Evolutionary conservation across 2,113 vertebrate species (phyloP), one percentile per base, ranked within the genome.

Genomic region (Alces alces): DNA sequence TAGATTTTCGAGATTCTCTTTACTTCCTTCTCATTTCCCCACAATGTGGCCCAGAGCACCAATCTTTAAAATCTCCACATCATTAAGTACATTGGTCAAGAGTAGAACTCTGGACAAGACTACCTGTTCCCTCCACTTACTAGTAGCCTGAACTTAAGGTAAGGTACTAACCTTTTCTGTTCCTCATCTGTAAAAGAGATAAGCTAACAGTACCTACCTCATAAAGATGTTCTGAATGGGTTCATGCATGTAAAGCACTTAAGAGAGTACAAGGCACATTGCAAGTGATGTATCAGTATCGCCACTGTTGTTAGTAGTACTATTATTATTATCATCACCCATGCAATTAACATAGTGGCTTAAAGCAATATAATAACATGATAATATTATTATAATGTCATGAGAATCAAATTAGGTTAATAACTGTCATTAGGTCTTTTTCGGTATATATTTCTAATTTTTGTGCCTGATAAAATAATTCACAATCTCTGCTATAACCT

Each of bases 341-440:
- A 58, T 79, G 36, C 92, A 91, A 5, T 57, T 88, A 98, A 19
- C 39, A 52, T 30, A 9, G 73, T 91, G 88, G 30, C n/a, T 97
- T 91, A 86, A 50, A 97, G 61, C 83, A 95, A 89, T 94, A 83
- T 95, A 95, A 52, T 89, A 93, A 92, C 14, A 82, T 50, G 78
- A 43, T 91, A 93, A 96, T 95, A 43, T 95, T 89, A 87, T 43
- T 61, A 50, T 87, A 92, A 89, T 83, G 86, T 84, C 73, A 76
- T 66, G 86, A 97, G 66, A 95, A 64, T 54, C 82, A 58, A 95
- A 27, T 52, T 97, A 93, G 85, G 86, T 96, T 94, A 97, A 47
- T 89, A 89, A 96, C 54, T 97, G 76, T 96, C 89, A 92, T 97
- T 97, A 78, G 58, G 19, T 91, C 78, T 96, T 78, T 57, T 97